Conservation (phyloP, 2,888 invertebrate species). For the Tenthredo livida region DNA sequence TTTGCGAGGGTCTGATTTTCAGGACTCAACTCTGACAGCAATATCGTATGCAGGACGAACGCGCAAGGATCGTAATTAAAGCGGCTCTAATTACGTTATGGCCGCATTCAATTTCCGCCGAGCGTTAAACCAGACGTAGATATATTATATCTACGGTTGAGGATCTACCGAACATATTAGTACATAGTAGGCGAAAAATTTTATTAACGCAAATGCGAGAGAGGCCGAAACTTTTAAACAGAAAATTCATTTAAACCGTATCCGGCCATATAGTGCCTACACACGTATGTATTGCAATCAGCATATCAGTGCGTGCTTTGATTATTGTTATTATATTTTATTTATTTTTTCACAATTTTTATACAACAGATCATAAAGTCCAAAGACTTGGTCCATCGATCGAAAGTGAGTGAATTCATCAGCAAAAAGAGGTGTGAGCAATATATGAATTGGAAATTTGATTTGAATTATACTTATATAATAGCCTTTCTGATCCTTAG, state of each 20-base stretch:
- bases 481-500: neutral
- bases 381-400: neutral
- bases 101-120: conserved; percentile 23
- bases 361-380: no score
- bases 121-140: conserved; percentile 1
- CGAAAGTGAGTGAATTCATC: neutral
- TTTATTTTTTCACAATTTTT: neutral
- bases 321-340: neutral
- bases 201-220: neutral
- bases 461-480: no score
- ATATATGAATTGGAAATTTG: neutral
- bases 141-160: neutral
- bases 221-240: neutral
- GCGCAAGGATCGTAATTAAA: conserved; percentile 32
- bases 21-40: neutral
- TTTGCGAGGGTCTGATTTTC: conserved; percentile 29
- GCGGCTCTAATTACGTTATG: conserved; percentile 16
- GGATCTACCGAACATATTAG: neutral
- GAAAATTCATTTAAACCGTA: neutral
- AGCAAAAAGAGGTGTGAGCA: neutral
- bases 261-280: no score
- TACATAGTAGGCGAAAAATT: neutral
- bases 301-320: neutral
- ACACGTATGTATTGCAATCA: neutral
- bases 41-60: conserved; percentile 21